These are phyloP conservation scores for Parasteatoda lunata DNA, from an alignment of 2,888 invertebrate genomes.

Conservation along the genomic window DNA sequence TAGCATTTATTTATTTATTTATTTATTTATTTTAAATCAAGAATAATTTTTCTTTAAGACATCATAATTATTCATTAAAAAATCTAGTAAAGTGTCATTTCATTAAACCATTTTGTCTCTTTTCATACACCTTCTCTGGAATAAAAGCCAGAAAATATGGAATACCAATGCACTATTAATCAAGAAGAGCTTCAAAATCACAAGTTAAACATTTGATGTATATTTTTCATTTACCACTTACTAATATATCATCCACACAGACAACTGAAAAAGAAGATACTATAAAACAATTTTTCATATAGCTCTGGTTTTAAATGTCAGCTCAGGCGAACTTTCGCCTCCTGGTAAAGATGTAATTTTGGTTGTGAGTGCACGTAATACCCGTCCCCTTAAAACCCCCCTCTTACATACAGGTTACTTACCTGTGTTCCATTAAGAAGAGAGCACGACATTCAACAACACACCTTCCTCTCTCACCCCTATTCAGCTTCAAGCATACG, in stretches of 20 bases:
- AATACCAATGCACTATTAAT: too few relatives aligned
- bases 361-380: not conserved
- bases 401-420: not conserved
- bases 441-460: not conserved
- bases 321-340: slow-evolving; percentile 10
- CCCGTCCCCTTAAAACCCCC: not conserved
- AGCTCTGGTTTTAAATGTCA: slow-evolving; percentile 18
- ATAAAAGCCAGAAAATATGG: too few relatives aligned
- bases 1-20: too few relatives aligned
- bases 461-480: not conserved
- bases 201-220: too few relatives aligned
- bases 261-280: not conserved
- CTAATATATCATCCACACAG: not conserved
- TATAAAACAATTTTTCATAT: slow-evolving; percentile 32
- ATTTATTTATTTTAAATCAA: too few relatives aligned
- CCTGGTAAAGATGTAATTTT: slow-evolving; percentile 21
- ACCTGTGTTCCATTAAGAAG: not conserved
- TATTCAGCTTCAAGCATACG: not conserved
- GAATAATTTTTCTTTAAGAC: too few relatives aligned
- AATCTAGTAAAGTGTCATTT: too few relatives aligned
- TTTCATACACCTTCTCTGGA: too few relatives aligned
- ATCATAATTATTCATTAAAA: too few relatives aligned
- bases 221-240: too few relatives aligned
- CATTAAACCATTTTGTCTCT: too few relatives aligned
- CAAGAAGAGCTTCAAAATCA: too few relatives aligned